Percentiles rank a stretch among this genome's conserved stretches.
These are phyloP conservation scores for Eudemis profundana DNA, from an alignment of 2,888 invertebrate species.

Conservation along the genomic window DNA sequence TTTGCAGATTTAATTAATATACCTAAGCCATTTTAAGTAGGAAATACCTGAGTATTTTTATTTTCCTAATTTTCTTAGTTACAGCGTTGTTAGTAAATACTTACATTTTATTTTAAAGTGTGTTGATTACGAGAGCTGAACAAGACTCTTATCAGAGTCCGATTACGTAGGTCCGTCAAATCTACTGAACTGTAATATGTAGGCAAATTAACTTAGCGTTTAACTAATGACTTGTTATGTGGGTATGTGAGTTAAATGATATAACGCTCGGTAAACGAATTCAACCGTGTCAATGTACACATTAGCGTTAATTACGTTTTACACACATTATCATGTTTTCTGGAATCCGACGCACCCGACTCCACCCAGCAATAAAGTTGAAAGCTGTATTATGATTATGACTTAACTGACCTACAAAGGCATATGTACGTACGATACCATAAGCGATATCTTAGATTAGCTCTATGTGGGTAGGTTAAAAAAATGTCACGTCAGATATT, in stretches of 20 bases:
- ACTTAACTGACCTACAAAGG: constrained; percentile 27
- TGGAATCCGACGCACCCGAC: constrained; percentile 9
- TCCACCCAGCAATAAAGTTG: constrained; percentile 33
- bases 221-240: constrained; percentile 25
- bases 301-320: constrained; percentile 7
- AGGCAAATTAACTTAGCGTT: constrained; percentile 30
- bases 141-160: constrained; percentile 23
- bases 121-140: no score
- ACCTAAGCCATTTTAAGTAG: no score
- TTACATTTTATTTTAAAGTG: no score
- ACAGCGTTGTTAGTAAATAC: no score
- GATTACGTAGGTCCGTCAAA: not conserved
- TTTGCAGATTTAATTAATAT: no score
- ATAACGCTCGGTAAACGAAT: constrained; percentile 13
- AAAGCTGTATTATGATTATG: constrained; percentile 6
- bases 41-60: no score
- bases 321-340: not conserved
- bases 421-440: no score
- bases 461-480: constrained; percentile 6
- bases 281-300: constrained; percentile 23
- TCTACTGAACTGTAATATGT: not conserved
- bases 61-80: no score
- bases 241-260: constrained; percentile 4
- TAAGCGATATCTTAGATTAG: no score
- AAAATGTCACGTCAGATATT: not conserved